These are phyloP conservation scores for Larimichthys crocea DNA, from an alignment of 2,113 vertebrate genomes.

Conservation along the genomic window DNA sequence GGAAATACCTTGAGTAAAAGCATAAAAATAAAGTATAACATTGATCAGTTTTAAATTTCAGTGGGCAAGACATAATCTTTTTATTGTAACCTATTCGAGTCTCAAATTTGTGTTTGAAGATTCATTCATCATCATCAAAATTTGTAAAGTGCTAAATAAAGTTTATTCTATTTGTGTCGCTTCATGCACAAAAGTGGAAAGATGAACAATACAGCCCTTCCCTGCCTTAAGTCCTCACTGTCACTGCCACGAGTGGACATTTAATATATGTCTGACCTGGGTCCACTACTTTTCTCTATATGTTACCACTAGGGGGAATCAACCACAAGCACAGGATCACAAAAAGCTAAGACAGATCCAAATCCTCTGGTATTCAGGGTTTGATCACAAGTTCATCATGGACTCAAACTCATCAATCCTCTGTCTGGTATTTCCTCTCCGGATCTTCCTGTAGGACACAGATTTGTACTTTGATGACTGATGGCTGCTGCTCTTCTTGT, in stretches of 20 bases:
- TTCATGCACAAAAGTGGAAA: background rate
- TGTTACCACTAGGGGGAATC: background rate
- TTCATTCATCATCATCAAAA: no score
- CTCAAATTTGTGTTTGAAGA: no score
- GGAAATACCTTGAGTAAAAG: background rate
- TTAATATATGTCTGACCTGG: background rate
- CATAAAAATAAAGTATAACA: background rate
- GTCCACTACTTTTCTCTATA: background rate
- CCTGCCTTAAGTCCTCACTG: background rate
- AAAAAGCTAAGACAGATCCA: background rate
- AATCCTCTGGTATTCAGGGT: background rate
- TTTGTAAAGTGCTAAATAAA: background rate
- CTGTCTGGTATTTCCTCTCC: conserved; percentile 94
- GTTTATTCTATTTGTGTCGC: background rate
- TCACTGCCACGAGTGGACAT: background rate
- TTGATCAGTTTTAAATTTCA: background rate
- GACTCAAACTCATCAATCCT: conserved; percentile 95
- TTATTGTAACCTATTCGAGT: no score
- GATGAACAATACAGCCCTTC: background rate
- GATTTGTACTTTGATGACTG: conserved; percentile 89
- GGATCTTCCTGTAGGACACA: conserved; percentile 93
- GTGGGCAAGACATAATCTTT: no score
- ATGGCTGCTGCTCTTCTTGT: conserved; percentile 77
- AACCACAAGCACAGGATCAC: background rate
- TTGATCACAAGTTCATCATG: conserved; percentile 87